Evolutionary conservation across 1,140 invertebrate genomes (phyloP), one percentile per base, ranked within the genome.

Genomic region (Heliconius hewitsoni): DNA sequence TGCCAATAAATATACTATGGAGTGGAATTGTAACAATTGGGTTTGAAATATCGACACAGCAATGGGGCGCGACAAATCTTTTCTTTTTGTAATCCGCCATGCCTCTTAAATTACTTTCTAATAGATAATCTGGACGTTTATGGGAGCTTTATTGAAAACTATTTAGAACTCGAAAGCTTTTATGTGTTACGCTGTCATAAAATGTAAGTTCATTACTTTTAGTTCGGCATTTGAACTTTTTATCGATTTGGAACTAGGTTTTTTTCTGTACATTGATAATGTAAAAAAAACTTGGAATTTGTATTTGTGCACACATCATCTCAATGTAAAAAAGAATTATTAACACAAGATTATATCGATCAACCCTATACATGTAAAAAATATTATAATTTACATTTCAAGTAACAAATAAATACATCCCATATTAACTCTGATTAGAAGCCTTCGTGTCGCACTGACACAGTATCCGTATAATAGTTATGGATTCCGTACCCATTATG

Each of bases 61-160:
- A 77, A 74, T 83, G 81, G 84, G 89, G 89, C 87, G 87, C 87
- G 90, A 91, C 89, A 89, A 90, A 90, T 90, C 83, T 85, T 89
- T 86, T 84, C 79, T 66, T 30, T 66, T 66, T 85, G n/a, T 78
- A 81, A 91, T 91, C 89, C 82, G 89, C 85, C 86, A 76, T 81
- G 86, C 84, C 84, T 83, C 74, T 84, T 90, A 89, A 91, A 92
- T 89, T 87, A 89, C 84, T 80, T 87, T 89, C 78, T 85, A 89
- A 93, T 91, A 88, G 85, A 84, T 85, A 84, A 78, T 85, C 78
- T 77, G 76, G 83, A 87, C 81, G 77, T 84, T 80, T 79, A 81
- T 81, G 76, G 27, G 73, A 75, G 57, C 66, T 78, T 81, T 39
- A 78, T 81, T 76, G 60, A 75, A 34, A 55, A 71, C 46, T 77